Evolutionary conservation across 2,797 vertebrate species (phyloP).

Genomic region (Brachyalestes nurse): DNA sequence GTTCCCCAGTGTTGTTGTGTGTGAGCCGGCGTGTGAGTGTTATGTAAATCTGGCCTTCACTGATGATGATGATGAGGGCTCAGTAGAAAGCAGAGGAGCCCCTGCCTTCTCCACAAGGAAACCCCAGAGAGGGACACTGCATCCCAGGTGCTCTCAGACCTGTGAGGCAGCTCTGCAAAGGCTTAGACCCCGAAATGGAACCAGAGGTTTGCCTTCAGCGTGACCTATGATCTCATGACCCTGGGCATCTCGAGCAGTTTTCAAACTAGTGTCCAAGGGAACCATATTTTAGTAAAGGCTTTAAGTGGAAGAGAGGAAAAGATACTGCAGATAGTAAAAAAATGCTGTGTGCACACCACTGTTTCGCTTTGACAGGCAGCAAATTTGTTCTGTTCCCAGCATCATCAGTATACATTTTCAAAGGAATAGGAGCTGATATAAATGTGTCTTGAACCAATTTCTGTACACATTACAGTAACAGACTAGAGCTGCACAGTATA

Average conservation of each 20-base stretch:
- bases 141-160: slow-evolving; percentile 60
- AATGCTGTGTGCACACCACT: no score
- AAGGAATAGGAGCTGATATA: no score
- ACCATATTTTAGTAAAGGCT: background rate
- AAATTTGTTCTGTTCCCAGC: no score
- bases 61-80: slow-evolving; percentile 79
- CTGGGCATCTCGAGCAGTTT: slow-evolving; percentile 5
- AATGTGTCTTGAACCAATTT: no score
- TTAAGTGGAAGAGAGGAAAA: background rate
- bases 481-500: no score
- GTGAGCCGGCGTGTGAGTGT: slow-evolving; percentile 40
- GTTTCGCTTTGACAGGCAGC: no score
- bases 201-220: slow-evolving; percentile 82
- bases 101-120: slow-evolving; percentile 55
- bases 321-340: no score
- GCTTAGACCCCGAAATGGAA: slow-evolving; percentile 69
- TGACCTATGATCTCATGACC: background rate
- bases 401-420: no score
- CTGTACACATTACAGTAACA: no score
- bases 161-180: slow-evolving; percentile 70
- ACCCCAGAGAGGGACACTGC: slow-evolving; percentile 48
- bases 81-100: slow-evolving; percentile 40
- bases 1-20: slow-evolving; percentile 30
- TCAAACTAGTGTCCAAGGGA: background rate
- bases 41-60: slow-evolving; percentile 82